Evolutionary conservation across 2,113 vertebrate species (phyloP).

Genomic region (Dolichotis patagonum): DNA sequence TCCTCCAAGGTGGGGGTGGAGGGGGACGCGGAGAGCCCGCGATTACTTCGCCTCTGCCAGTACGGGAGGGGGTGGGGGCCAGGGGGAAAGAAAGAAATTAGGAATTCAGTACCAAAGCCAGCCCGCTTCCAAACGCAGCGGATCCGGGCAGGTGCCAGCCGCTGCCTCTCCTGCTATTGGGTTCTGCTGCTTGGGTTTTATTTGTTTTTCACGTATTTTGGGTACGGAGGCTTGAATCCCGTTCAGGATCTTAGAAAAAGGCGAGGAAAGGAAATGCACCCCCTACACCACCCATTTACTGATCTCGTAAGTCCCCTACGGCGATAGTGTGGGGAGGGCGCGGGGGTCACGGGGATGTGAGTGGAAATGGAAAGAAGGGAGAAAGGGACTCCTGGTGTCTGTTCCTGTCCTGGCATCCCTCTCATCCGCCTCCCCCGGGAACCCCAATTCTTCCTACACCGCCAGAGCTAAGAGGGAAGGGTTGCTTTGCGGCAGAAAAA

Average conservation of each 20-base stretch:
- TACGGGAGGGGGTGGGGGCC: background rate
- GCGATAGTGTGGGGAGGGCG: background rate
- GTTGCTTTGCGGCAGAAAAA: conserved; percentile 62
- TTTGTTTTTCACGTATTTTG: background rate
- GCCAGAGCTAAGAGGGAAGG: conserved; percentile 8
- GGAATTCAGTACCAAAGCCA: conserved; percentile 51
- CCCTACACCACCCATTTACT: background rate
- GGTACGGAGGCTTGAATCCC: background rate
- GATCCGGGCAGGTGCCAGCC: conserved; percentile 47
- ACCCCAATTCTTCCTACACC: background rate
- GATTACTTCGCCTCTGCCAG: background rate
- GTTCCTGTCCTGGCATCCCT: background rate
- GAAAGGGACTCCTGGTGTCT: background rate
- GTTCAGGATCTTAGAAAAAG: background rate
- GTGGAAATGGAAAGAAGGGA: background rate
- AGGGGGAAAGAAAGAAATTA: conserved; percentile 39
- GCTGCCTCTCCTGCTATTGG: background rate
- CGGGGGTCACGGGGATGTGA: background rate
- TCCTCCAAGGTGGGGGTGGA: conserved; percentile 38
- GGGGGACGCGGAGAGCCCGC: background rate
- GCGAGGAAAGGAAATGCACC: background rate
- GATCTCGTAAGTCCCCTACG: background rate
- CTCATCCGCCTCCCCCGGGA: conserved; percentile 40
- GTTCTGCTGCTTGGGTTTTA: background rate
- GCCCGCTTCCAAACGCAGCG: conserved; percentile 7